Conservation (phyloP, 2,113 vertebrate species). For the Gnathonemus echidnorhynchus region DNA sequence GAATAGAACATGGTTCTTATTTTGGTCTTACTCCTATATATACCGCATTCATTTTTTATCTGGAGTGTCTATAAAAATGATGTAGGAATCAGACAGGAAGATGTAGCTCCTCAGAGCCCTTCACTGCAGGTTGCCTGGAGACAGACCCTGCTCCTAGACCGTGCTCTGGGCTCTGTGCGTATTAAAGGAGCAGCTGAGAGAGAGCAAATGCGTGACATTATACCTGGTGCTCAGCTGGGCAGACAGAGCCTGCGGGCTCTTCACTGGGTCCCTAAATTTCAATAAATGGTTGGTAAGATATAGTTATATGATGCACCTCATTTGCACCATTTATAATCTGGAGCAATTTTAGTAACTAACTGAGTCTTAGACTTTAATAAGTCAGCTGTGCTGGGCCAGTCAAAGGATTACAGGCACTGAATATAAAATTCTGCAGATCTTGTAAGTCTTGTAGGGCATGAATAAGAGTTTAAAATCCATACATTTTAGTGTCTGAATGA, state of each 20-base stretch:
- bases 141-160: neutral
- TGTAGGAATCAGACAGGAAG: neutral
- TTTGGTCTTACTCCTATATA: neutral
- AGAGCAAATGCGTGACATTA: neutral
- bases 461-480: neutral
- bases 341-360: neutral
- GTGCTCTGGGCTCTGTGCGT: neutral
- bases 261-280: neutral
- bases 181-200: neutral
- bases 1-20: slow-evolving; percentile 1
- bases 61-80: neutral
- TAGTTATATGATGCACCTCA: neutral
- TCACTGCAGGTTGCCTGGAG: neutral
- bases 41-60: neutral
- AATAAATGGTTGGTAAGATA: neutral
- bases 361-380: neutral
- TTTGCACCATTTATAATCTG: neutral
- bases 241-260: neutral
- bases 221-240: neutral
- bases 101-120: neutral
- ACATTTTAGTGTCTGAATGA: neutral
- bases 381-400: neutral
- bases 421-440: neutral
- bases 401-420: neutral
- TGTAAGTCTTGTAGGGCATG: neutral